Evolutionary conservation across 2,113 vertebrate species (phyloP).

Genomic region (Tyrannus savana): DNA sequence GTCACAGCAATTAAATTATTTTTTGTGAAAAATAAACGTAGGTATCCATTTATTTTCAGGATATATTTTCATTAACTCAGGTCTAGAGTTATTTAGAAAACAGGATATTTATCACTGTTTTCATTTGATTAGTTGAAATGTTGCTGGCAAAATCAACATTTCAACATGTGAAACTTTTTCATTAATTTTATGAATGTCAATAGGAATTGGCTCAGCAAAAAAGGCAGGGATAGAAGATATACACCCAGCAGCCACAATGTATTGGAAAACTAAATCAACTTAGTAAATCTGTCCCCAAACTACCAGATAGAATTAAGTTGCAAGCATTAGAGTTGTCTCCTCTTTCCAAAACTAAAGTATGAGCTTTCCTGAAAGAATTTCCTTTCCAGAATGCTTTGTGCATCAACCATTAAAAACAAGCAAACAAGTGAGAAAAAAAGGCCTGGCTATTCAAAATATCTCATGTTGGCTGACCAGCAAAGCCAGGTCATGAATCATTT

Average conservation of each 20-base stretch:
- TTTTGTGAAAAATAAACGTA: background rate
- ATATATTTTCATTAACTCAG: background rate
- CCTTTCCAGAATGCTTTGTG: background rate
- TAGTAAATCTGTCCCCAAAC: background rate
- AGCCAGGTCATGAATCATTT: background rate
- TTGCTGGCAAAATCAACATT: background rate
- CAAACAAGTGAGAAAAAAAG: background rate
- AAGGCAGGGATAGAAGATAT: background rate
- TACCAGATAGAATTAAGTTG: background rate
- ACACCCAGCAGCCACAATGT: background rate
- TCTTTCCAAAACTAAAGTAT: background rate
- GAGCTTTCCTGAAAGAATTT: background rate
- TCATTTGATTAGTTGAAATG: background rate
- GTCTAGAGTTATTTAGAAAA: background rate
- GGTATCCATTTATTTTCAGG: background rate
- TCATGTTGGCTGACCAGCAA: background rate
- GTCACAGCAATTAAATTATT: background rate
- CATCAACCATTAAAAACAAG: background rate
- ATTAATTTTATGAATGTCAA: slow-evolving; percentile 3
- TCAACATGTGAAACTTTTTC: slow-evolving; percentile 5
- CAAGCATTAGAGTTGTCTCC: background rate
- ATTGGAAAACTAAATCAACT: background rate
- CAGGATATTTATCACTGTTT: background rate
- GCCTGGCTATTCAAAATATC: background rate
- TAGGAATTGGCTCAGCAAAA: background rate